phyloP scores from a whole-genome alignment of 2,113 vertebrate genomes.

The Periophthalmodon schlosseri region DNA sequence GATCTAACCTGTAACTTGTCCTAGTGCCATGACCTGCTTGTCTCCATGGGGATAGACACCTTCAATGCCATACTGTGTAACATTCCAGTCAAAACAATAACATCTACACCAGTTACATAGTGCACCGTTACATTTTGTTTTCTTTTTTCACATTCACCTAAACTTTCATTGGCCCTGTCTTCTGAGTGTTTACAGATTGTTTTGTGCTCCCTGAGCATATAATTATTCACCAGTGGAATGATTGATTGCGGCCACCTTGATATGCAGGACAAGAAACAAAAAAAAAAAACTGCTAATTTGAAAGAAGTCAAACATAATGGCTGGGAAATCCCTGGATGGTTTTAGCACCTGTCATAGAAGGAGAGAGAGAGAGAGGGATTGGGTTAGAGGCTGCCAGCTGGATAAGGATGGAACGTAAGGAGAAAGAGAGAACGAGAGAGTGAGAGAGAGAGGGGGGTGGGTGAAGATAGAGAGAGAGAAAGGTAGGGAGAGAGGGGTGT shows the following conservation, averaged over 20 bases:
- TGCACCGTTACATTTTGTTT: too few species aligned
- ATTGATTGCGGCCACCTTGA: conserved; percentile 52
- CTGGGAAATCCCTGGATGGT: conserved; percentile 33
- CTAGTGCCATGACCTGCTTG: too few species aligned
- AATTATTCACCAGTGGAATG: conserved; percentile 46
- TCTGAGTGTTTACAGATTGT: conserved; percentile 35
- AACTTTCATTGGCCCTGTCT: neutral
- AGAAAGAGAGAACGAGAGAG: neutral
- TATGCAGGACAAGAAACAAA: conserved; percentile 35
- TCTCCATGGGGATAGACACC: too few species aligned
- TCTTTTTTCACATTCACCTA: neutral
- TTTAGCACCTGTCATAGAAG: conserved; percentile 54
- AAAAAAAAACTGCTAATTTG: conserved; percentile 55
- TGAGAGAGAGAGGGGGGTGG: too few species aligned
- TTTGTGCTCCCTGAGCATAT: conserved; percentile 27
- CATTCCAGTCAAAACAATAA: too few species aligned
- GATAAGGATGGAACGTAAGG: neutral
- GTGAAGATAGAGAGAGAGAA: too few species aligned
- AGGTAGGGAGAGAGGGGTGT: too few species aligned
- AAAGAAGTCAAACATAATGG: conserved; percentile 56
- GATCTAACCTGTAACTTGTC: too few species aligned
- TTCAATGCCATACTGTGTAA: too few species aligned
- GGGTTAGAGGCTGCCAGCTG: conserved; percentile 26
- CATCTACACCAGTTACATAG: too few species aligned
- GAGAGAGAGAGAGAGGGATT: conserved; percentile 53